Percentiles rank a stretch among this genome's conserved stretches.
Conservation (phyloP, 2,888 invertebrate genomes). For the Teinopalpus imperialis region DNA sequence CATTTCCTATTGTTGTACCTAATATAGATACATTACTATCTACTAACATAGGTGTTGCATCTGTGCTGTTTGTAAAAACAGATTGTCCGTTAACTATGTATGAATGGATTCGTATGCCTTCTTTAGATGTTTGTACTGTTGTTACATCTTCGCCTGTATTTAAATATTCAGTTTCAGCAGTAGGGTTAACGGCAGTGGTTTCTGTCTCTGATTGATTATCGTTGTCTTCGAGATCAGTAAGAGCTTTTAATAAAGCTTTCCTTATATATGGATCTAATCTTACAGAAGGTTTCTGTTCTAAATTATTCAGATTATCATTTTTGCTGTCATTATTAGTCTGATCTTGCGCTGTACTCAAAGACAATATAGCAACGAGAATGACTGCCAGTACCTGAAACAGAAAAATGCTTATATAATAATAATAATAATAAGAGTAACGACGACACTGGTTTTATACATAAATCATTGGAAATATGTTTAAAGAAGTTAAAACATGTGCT, state of each 20-base stretch:
- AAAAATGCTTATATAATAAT: no score
- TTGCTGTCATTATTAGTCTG: slow-evolving; percentile 9
- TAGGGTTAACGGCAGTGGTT: slow-evolving; percentile 46
- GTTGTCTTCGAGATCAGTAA: slow-evolving; percentile 88
- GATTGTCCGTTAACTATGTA: slow-evolving; percentile 75
- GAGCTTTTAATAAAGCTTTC: slow-evolving; percentile 88
- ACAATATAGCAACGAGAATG: slow-evolving; percentile 15
- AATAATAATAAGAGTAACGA: no score
- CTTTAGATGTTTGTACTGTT: slow-evolving; percentile 42
- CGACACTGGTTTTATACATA: no score
- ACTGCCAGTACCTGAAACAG: slow-evolving; percentile 19
- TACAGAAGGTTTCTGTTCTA: slow-evolving; percentile 77
- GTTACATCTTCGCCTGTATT: slow-evolving; percentile 52
- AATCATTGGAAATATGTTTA: no score
- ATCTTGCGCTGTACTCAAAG: slow-evolving; percentile 13
- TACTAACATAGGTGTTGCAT: slow-evolving; percentile 53
- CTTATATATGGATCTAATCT: slow-evolving; percentile 88
- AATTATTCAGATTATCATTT: slow-evolving; percentile 59
- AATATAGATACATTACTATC: slow-evolving; percentile 69
- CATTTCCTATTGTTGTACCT: slow-evolving; percentile 70
- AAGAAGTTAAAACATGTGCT: no score
- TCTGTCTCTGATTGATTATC: slow-evolving; percentile 67
- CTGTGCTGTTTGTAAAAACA: slow-evolving; percentile 59
- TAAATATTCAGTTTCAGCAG: slow-evolving; percentile 60
- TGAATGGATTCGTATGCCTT: slow-evolving; percentile 81